These are phyloP conservation scores for Petrolisthes manimaculis DNA, from an alignment of 2,888 invertebrate species.

Conservation along the genomic window DNA sequence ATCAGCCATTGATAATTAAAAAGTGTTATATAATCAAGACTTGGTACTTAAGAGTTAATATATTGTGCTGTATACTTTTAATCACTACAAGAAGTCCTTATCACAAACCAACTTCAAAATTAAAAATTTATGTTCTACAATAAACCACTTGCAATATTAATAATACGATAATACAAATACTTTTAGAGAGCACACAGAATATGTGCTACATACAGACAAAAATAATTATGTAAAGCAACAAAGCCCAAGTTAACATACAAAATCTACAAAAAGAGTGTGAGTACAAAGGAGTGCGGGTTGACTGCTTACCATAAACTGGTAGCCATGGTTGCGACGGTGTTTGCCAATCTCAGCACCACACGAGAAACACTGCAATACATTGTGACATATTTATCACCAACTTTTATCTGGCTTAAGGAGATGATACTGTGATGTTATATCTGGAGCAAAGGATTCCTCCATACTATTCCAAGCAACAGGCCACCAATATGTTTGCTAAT, in stretches of 20 bases:
- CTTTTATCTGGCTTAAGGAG: too few relatives aligned
- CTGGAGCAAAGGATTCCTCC: too few relatives aligned
- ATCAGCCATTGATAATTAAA: too few relatives aligned
- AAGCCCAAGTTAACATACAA: constrained; percentile 18
- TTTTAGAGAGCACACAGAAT: background rate
- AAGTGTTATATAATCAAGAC: too few relatives aligned
- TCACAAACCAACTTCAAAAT: background rate
- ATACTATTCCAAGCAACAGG: too few relatives aligned
- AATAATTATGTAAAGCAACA: constrained; percentile 2
- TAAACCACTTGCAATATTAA: constrained; percentile 25
- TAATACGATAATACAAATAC: background rate
- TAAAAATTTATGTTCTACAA: background rate
- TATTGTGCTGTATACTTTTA: background rate
- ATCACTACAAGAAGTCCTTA: background rate
- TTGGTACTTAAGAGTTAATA: too few relatives aligned
- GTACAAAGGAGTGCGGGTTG: background rate
- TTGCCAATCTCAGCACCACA: constrained; percentile 92
- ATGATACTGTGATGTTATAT: too few relatives aligned
- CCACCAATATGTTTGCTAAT: too few relatives aligned
- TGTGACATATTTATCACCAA: background rate
- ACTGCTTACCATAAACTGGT: constrained; percentile 82
- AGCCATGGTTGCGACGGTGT: constrained; percentile 90
- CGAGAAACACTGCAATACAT: constrained; percentile 87
- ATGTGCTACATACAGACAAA: background rate
- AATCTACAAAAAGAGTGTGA: constrained; percentile 10